These are phyloP conservation scores for Dynastes maya DNA, from an alignment of 2,888 invertebrate species.

Conservation along the genomic window DNA sequence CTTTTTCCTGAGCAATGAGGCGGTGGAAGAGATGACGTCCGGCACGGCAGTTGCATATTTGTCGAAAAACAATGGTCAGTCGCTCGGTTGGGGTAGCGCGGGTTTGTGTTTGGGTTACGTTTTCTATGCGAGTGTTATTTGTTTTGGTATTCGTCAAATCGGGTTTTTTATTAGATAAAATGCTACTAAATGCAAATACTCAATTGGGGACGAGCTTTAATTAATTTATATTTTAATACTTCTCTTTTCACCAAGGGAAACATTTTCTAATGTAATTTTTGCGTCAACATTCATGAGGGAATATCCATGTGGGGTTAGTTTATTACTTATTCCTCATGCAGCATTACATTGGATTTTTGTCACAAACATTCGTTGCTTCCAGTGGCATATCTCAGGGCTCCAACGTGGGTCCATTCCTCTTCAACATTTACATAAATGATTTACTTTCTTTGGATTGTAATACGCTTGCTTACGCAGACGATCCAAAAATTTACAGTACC, in stretches of 20 bases:
- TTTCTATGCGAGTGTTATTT: background rate
- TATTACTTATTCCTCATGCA: too few species aligned
- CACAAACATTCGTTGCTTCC: too few species aligned
- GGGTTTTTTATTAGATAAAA: conserved; percentile 10
- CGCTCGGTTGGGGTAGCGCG: background rate
- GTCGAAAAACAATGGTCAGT: conserved; percentile 37
- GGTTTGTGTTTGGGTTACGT: background rate
- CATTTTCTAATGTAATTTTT: background rate
- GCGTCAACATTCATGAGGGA: too few species aligned
- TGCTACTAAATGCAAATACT: conserved; percentile 10
- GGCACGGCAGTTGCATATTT: conserved; percentile 17
- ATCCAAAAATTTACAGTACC: too few species aligned
- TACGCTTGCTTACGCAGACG: too few species aligned
- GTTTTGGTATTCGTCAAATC: conserved; percentile 9
- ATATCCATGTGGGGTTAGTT: too few species aligned
- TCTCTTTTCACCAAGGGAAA: background rate
- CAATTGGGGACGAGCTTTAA: background rate
- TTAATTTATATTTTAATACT: conserved; percentile 24
- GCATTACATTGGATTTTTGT: too few species aligned
- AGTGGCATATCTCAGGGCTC: too few species aligned
- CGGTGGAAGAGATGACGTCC: conserved; percentile 30
- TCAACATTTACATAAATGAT: too few species aligned
- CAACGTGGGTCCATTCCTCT: too few species aligned
- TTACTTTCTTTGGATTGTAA: too few species aligned
- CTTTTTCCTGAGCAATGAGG: conserved; percentile 41